These are phyloP conservation scores for Lepidochrysops patricia DNA, from an alignment of 2,888 invertebrate genomes.

Conservation along the genomic window DNA sequence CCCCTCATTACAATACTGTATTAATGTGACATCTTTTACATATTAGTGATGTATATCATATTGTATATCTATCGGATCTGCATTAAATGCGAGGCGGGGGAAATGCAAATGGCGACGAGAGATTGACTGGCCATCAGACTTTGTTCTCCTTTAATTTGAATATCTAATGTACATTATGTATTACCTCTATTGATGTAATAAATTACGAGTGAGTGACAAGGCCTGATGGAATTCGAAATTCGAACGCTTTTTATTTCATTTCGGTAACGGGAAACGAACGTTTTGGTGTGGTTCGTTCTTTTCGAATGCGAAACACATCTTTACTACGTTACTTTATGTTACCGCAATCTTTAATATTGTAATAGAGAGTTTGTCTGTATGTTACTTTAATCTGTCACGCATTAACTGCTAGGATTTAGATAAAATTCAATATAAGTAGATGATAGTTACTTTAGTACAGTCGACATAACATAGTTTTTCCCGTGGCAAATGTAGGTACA, in stretches of 20 bases:
- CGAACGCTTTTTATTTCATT: background rate
- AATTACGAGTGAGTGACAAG: background rate
- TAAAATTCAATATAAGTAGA: no score
- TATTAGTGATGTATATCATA: constrained; percentile 28
- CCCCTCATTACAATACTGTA: background rate
- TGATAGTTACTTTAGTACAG: no score
- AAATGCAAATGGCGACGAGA: constrained; percentile 60
- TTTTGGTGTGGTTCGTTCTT: no score
- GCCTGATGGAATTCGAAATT: background rate
- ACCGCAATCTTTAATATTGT: no score
- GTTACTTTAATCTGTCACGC: no score
- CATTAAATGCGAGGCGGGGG: constrained; percentile 54
- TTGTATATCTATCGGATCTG: constrained; percentile 50
- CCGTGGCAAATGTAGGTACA: no score
- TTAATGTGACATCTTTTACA: constrained; percentile 16
- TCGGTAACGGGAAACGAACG: no score
- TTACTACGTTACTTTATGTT: no score
- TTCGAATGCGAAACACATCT: no score
- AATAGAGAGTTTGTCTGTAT: no score
- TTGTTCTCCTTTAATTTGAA: constrained; percentile 65
- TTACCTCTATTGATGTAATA: constrained; percentile 7
- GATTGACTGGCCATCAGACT: constrained; percentile 67
- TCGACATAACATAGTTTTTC: no score
- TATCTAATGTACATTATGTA: constrained; percentile 45
- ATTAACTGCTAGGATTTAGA: no score